phyloP scores from a whole-genome alignment of 2,113 vertebrate species.

The Euleptes europaea region DNA sequence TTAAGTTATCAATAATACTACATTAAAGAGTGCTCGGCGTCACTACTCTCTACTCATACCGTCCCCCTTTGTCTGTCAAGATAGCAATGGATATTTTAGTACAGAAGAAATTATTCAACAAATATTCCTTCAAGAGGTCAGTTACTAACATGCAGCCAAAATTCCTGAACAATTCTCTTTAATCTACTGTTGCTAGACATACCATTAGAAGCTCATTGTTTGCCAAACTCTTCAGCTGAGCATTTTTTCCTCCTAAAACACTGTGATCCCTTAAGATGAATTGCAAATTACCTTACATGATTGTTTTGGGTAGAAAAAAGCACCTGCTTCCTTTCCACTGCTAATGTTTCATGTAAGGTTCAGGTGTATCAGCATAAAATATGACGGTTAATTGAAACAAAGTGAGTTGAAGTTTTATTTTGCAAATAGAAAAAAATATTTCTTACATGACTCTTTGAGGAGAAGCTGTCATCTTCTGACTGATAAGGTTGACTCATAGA shows the following conservation, averaged over 20 bases:
- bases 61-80: background rate
- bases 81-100: conserved; percentile 22
- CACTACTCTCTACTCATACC: background rate
- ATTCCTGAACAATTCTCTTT: conserved; percentile 37
- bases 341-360: background rate
- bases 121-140: conserved; percentile 35
- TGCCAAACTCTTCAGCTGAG: conserved; percentile 40
- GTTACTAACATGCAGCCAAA: conserved; percentile 20
- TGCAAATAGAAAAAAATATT: conserved; percentile 35
- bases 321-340: conserved; percentile 4
- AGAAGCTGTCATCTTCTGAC: conserved; percentile 61
- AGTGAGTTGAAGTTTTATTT: background rate
- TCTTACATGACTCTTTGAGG: conserved; percentile 69
- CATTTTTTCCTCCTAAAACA: background rate
- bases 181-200: conserved; percentile 46
- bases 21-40: background rate
- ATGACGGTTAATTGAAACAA: conserved; percentile 27
- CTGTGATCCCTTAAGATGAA: background rate
- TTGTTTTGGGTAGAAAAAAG: background rate
- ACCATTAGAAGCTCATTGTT: conserved; percentile 4
- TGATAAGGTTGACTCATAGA: conserved; percentile 64
- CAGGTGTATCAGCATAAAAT: conserved; percentile 6
- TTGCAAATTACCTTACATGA: conserved; percentile 12
- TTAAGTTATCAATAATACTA: conserved; percentile 1
- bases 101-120: conserved; percentile 32